Evolutionary conservation across 1,140 invertebrate species (phyloP).

Genomic region (Stegodyphus dumicola): DNA sequence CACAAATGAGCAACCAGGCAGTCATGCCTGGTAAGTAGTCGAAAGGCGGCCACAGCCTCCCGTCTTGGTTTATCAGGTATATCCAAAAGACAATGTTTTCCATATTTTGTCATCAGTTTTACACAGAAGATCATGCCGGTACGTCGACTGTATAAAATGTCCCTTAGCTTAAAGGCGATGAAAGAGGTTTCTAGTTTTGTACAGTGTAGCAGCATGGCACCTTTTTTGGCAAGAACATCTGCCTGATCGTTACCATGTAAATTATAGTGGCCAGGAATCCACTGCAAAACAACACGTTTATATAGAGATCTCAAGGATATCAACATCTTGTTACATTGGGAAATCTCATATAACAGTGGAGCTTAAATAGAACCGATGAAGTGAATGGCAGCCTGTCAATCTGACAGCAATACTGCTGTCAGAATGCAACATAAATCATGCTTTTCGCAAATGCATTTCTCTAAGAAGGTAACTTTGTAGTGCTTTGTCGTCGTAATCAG

Average conservation of each 20-base stretch:
- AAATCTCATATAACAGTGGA: not conserved
- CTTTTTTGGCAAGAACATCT: not conserved
- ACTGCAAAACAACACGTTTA: not conserved
- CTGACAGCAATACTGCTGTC: not conserved
- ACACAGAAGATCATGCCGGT: not conserved
- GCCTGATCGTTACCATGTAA: not conserved
- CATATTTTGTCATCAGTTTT: not conserved
- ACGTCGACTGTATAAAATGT: not conserved
- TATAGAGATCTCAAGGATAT: not conserved
- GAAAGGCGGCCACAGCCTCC: not conserved
- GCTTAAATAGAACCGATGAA: not conserved
- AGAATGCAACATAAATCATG: too few relatives aligned
- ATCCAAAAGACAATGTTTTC: not conserved
- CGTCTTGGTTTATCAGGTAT: not conserved
- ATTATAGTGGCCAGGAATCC: not conserved
- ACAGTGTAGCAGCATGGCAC: not conserved
- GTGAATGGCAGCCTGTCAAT: not conserved
- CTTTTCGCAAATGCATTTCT: too few relatives aligned
- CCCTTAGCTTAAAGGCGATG: not conserved
- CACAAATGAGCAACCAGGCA: not conserved
- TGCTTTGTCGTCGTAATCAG: too few relatives aligned
- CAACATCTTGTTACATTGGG: not conserved
- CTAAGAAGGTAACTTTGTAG: too few relatives aligned
- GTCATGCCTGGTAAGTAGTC: not conserved
- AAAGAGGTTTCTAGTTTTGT: constrained; percentile 6